Percentiles rank a stretch among this genome's conserved stretches.
Conservation (phyloP, 2,888 invertebrate genomes). For the Timandra comae region DNA sequence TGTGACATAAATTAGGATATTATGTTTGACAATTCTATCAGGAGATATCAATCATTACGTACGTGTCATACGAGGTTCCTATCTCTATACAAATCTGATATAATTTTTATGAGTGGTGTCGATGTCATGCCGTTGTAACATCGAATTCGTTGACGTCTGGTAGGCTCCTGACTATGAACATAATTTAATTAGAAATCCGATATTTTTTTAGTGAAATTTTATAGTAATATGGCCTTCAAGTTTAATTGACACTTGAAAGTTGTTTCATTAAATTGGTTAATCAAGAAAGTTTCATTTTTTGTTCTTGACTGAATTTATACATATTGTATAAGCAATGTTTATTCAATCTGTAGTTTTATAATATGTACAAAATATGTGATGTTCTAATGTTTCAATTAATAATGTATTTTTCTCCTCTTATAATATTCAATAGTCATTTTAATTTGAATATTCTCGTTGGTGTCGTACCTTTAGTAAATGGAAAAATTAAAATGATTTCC, state of each 20-base stretch:
- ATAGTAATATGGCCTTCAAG: not conserved
- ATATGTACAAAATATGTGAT: too few species aligned
- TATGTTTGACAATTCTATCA: constrained; percentile 29
- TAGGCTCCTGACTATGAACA: not conserved
- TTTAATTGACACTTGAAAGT: constrained; percentile 9
- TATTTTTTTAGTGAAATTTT: not conserved
- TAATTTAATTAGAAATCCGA: too few species aligned
- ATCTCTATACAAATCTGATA: constrained; percentile 16
- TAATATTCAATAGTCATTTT: too few species aligned
- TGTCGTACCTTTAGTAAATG: too few species aligned
- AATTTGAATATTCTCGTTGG: too few species aligned
- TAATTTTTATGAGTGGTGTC: constrained; percentile 17
- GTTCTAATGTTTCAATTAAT: too few species aligned
- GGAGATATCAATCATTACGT: constrained; percentile 26
- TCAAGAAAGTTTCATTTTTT: too few species aligned
- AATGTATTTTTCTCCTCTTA: too few species aligned
- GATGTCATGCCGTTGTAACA: constrained; percentile 10
- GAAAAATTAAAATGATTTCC: too few species aligned
- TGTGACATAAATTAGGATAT: not conserved
- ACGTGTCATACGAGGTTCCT: constrained; percentile 17
- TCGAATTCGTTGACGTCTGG: constrained; percentile 12
- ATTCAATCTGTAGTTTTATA: too few species aligned
- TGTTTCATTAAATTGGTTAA: constrained; percentile 6
- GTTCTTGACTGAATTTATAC: too few species aligned
- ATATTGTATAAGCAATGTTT: too few species aligned